Conservation (phyloP, 2,113 vertebrate genomes). For the Anas platyrhynchos region DNA sequence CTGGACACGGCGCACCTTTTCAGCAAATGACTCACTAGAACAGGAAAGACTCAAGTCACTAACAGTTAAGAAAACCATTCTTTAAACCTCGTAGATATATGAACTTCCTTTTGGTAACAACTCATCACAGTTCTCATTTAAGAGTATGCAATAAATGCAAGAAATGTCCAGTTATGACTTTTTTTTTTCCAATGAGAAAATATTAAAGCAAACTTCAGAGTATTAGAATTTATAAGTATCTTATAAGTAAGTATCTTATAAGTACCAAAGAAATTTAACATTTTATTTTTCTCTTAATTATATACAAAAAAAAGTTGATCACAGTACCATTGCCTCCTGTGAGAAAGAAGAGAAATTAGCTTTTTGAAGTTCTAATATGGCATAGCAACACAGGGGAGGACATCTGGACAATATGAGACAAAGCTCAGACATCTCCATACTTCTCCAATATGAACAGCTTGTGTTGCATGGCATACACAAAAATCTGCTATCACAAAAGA, state of each 20-base stretch:
- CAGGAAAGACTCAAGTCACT: neutral
- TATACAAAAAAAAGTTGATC: neutral
- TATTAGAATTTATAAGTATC: neutral
- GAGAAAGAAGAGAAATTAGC: neutral
- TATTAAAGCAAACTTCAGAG: neutral
- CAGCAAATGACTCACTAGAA: neutral
- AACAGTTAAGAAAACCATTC: neutral
- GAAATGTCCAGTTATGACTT: accelerated
- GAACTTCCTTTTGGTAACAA: neutral
- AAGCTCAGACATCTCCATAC: neutral
- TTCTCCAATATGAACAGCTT: neutral
- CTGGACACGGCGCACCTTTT: neutral
- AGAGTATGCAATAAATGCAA: neutral
- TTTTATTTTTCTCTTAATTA: neutral
- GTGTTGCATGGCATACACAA: neutral
- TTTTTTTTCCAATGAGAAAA: neutral
- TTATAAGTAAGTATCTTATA: neutral
- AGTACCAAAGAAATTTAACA: neutral
- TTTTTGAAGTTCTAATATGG: neutral
- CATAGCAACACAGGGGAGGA: neutral
- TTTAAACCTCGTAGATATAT: neutral
- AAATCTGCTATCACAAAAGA: neutral
- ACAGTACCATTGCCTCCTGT: accelerated
- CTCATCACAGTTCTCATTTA: neutral
- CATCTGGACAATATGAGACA: neutral